Evolutionary conservation across 1,140 invertebrate genomes (phyloP).

Genomic region (Musca vetustissima): DNA sequence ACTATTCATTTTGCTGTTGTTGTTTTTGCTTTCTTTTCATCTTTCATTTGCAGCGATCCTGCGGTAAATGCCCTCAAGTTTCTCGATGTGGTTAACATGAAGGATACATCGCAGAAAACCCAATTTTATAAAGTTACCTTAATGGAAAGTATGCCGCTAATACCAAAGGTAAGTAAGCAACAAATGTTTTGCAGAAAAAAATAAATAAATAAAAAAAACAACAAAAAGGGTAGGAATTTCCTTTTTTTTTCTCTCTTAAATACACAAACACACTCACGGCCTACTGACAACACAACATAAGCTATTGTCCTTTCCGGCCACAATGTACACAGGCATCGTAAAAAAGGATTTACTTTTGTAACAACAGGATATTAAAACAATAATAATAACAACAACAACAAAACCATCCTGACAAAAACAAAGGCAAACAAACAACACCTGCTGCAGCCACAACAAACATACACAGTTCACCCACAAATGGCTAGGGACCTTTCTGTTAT

Average conservation of each 20-base stretch:
- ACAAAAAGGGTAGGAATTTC: no score
- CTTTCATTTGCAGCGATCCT: constrained; percentile 67
- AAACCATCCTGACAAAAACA: background rate
- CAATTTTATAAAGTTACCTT: constrained; percentile 87
- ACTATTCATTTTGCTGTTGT: background rate
- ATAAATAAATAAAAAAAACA: no score
- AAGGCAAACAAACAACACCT: no score
- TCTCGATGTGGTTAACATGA: constrained; percentile 90
- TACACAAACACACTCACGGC: background rate
- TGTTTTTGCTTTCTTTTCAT: no score
- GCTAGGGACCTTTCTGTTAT: no score
- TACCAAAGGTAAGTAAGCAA: constrained; percentile 77
- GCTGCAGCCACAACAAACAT: no score
- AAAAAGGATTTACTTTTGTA: constrained; percentile 11
- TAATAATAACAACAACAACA: background rate
- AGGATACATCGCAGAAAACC: constrained; percentile 82
- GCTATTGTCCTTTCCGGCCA: no score
- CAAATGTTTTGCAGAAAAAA: constrained; percentile 1
- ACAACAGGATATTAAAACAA: constrained; percentile 23
- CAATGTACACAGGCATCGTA: no score
- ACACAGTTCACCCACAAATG: no score
- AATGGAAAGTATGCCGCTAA: constrained; percentile 81
- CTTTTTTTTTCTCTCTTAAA: background rate
- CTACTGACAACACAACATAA: background rate
- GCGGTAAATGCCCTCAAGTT: constrained; percentile 87